These are phyloP conservation scores for Ptychodera flava DNA, from an alignment of 35 echinoderm and acorn worm species.

Conservation along the genomic window DNA sequence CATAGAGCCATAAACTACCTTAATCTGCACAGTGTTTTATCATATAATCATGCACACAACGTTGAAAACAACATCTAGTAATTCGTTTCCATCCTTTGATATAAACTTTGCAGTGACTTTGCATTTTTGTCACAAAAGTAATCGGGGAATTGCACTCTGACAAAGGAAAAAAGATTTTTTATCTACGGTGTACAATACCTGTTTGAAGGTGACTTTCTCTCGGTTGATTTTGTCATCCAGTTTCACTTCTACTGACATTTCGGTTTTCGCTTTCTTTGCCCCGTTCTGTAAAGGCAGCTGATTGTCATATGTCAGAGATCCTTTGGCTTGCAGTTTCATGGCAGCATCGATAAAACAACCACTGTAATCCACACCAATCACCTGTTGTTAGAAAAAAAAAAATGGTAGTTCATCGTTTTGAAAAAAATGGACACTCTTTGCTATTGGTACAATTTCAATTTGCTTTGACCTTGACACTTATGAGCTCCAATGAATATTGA, in stretches of 20 bases:
- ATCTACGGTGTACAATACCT: too few relatives aligned
- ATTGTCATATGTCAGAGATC: neutral
- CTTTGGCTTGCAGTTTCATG: slow-evolving; percentile 28
- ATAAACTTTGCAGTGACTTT: too few relatives aligned
- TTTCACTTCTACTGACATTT: neutral
- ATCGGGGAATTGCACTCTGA: too few relatives aligned
- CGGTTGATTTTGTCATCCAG: slow-evolving; percentile 13
- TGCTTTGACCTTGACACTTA: neutral
- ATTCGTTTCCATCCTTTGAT: too few relatives aligned
- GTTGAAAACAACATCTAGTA: too few relatives aligned
- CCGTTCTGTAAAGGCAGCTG: neutral
- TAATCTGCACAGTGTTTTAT: too few relatives aligned
- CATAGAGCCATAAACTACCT: too few relatives aligned
- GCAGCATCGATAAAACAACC: slow-evolving; percentile 29
- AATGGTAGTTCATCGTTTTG: neutral
- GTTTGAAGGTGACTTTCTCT: slow-evolving; percentile 38
- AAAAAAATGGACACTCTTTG: neutral
- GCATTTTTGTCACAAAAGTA: too few relatives aligned
- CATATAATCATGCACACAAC: too few relatives aligned
- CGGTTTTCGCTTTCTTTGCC: neutral
- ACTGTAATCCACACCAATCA: slow-evolving; percentile 55
- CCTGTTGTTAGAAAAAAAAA: slow-evolving; percentile 19
- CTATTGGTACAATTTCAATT: too few relatives aligned
- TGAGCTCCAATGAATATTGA: neutral
- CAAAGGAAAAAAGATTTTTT: too few relatives aligned